A percentile compares a stretch with the other conserved stretches of the same genome.
Evolutionary conservation across 2,797 vertebrate genomes (phyloP).

Genomic region (Coregonus sp.): DNA sequence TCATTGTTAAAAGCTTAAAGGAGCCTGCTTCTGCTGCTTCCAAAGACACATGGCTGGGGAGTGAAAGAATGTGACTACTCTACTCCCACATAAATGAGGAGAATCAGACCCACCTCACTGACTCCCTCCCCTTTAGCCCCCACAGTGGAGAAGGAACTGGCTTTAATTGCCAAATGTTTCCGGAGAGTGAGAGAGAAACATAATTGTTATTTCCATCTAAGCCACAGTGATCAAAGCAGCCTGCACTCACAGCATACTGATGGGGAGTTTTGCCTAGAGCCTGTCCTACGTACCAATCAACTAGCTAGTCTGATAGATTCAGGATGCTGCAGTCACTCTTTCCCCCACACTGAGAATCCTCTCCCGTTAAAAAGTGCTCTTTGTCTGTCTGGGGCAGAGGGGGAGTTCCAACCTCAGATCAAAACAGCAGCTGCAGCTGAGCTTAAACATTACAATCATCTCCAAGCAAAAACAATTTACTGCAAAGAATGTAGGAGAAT

Average conservation of each 20-base stretch:
- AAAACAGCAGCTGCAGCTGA: constrained; percentile 23
- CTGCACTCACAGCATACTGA: constrained; percentile 63
- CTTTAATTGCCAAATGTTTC: constrained; percentile 73
- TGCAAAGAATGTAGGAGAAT: neutral
- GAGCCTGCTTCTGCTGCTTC: constrained; percentile 39
- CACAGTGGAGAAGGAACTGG: constrained; percentile 48
- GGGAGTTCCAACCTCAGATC: constrained; percentile 26
- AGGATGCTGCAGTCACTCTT: constrained; percentile 36
- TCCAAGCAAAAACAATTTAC: constrained; percentile 1
- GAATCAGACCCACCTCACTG: constrained; percentile 65
- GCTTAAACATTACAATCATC: constrained; percentile 6
- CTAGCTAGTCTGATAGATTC: constrained; percentile 42
- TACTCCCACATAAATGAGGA: constrained; percentile 57
- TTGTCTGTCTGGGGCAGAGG: constrained; percentile 27
- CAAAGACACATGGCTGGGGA: constrained; percentile 33
- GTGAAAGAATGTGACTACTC: constrained; percentile 33
- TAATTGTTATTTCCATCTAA: constrained; percentile 75
- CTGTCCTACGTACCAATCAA: constrained; percentile 53
- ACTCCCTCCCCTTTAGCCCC: constrained; percentile 60
- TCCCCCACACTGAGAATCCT: constrained; percentile 25
- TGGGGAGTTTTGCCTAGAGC: constrained; percentile 62
- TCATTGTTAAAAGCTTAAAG: constrained; percentile 70
- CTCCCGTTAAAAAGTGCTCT: constrained; percentile 40
- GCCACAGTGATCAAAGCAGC: constrained; percentile 73
- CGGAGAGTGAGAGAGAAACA: constrained; percentile 63